Evolutionary conservation across 2,888 invertebrate species (phyloP).

Genomic region (Nysson spinosus): DNA sequence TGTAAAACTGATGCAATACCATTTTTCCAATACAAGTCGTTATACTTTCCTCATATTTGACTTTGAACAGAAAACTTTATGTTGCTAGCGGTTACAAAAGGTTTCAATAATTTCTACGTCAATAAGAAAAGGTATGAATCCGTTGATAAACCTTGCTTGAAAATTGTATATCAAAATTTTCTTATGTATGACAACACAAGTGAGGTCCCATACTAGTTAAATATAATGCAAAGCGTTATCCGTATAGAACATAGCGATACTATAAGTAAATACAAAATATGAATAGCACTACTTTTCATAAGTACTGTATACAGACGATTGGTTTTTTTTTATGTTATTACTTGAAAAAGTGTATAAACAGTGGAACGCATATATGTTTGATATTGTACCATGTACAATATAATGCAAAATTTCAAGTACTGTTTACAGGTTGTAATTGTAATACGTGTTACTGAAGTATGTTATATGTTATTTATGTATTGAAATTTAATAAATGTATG

Average conservation of each 20-base stretch:
- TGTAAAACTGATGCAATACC: too few relatives aligned
- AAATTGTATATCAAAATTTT: background rate
- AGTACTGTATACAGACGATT: conserved; percentile 13
- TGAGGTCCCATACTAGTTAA: conserved; percentile 5
- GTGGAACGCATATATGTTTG: conserved; percentile 11
- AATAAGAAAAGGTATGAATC: background rate
- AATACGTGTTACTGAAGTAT: conserved; percentile 28
- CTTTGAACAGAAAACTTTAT: too few relatives aligned
- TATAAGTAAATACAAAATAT: too few relatives aligned
- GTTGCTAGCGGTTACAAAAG: too few relatives aligned
- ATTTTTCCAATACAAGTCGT: too few relatives aligned
- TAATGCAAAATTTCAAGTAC: conserved; percentile 12
- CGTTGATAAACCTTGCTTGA: background rate
- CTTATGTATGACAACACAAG: background rate
- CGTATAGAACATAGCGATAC: background rate
- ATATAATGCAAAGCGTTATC: conserved; percentile 2
- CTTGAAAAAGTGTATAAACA: conserved; percentile 1
- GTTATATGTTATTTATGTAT: conserved; percentile 37
- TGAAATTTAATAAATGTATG: conserved; percentile 38
- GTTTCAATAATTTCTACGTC: background rate
- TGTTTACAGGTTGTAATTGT: conserved; percentile 24
- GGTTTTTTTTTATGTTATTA: conserved; percentile 2
- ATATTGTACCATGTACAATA: conserved; percentile 8
- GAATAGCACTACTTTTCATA: background rate
- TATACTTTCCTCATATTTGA: too few relatives aligned